Evolutionary conservation across 2,888 invertebrate species (phyloP), one percentile per base, ranked within the genome.

Genomic region (Busseola fusca): DNA sequence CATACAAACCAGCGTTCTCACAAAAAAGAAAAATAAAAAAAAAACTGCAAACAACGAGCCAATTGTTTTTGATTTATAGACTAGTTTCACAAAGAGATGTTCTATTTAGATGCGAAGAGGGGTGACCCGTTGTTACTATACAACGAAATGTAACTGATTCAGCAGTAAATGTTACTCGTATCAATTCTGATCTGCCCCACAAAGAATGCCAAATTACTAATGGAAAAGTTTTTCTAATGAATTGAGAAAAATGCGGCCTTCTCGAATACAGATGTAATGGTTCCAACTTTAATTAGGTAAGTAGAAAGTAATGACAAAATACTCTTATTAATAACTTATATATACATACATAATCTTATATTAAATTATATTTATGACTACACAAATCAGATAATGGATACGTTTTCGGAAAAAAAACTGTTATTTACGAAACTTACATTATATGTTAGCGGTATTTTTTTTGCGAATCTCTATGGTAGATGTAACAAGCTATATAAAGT

Each of bases 141-240:
- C 80, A 80, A 69, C 80, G 63, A 18, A 79, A 79, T 83, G 74
- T 84, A 59, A 64, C 82, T 82, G 77, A 82, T 69, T 84, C 77
- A 83, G 77, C 77, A 78, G 82, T 83, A 84, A 79, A 80, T 76
- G 77, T 74, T 64, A 64, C 78, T 80, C 72, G 80, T 78, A 84
- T 84, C 82, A 82, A 82, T 76, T 79, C 74, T 72, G 78, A 75
- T 84, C 68, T 76, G 70, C 45, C 62, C 65, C 74, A 69, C 80
- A 84, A 78, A 78, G 72, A 83, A 78, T 74, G 80, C 80, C 78
- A 80, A 84, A 80, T 83, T 74, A 73, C 84, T 83, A 83, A 83
- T 83, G 84, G 84, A 83, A 82, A 83, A 83, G 84, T 80, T 84
- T 84, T 60, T 82, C 76, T 80, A 84, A 83, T 82, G 74, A 82